Base-by-base conservation (phyloP, 1,140 invertebrate species). In the Chelonus insularis region DNA sequence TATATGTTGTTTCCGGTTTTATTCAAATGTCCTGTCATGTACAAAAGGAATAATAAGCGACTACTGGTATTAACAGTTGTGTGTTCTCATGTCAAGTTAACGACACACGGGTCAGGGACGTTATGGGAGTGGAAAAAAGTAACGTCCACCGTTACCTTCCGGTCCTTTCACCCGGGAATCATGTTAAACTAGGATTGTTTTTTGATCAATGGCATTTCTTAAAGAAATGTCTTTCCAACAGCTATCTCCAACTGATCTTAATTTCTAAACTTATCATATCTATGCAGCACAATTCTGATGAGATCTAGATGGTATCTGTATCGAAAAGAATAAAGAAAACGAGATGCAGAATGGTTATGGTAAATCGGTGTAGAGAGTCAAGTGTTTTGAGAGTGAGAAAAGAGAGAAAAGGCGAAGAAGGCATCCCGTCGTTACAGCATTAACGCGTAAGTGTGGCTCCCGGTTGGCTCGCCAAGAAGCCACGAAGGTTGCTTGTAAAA, bases 81-180 rank as follows among this genome's bases (percentile, higher is more conserved):
- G 16, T 25, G 43, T 45, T 45, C 48, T 60, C 58, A 52, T 60
- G 58, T 52, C 34, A 37, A 43, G 45, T 11, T 43, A 23, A 25
- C 34, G 7, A 36, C 14, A 52, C 58, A 60, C 25, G 48, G 58
- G 58, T 60, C 58, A 60, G 48, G 48, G 48, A 60, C 58, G 45
- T 60, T 60, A 52, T 50, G 36, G 23, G 48, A 60, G 48, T 52
- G 48, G 48, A 52, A 52, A 52, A 52, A 60, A 60, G 48, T 51
- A 52, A 51, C 58, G 36, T 60, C 48, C 48, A 60, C 58, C 58
- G 58, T 60, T 52, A 60, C 48, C 50, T 60, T 60, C 58, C 58
- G 58, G 58, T 60, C 48, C 58, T 60, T 60, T 60, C 58, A 60
- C 58, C 50, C 36, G 37, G 48, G 37, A 52, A 60, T 21, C 32